Percentiles rank a stretch among this genome's conserved stretches.
Conservation (phyloP, 1,140 invertebrate genomes). For the Ctenoplectra terminalis region DNA sequence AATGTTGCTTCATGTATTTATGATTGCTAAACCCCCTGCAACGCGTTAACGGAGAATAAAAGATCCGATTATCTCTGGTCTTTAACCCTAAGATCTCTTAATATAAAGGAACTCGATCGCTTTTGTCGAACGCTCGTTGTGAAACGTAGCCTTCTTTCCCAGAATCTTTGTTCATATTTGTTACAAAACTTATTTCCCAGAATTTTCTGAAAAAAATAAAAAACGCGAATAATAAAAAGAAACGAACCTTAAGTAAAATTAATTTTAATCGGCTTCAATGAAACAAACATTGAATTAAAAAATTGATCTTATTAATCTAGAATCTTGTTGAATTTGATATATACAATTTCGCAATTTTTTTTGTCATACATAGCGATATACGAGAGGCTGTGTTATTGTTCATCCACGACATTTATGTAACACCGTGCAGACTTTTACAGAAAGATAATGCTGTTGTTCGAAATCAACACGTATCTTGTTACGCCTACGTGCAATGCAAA, state of each 20-base stretch:
- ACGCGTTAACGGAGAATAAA: slow-evolving; percentile 16
- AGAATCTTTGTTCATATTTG: no score
- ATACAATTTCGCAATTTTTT: no score
- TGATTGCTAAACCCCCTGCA: slow-evolving; percentile 45
- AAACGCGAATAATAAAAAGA: neutral
- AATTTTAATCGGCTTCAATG: no score
- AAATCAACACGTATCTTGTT: neutral
- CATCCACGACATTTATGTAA: slow-evolving; percentile 5
- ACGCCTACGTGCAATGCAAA: neutral
- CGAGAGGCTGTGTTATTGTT: no score
- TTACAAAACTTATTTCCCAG: neutral
- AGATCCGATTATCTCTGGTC: slow-evolving; percentile 49
- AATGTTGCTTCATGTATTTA: slow-evolving; percentile 39
- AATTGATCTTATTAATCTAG: no score
- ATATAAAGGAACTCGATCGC: slow-evolving; percentile 27
- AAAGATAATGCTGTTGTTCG: neutral
- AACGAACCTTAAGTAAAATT: neutral
- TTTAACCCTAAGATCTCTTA: slow-evolving; percentile 53
- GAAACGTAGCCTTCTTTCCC: neutral
- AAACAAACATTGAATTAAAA: no score
- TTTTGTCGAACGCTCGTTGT: neutral
- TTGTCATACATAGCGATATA: no score
- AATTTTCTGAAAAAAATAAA: neutral
- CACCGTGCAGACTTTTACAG: neutral
- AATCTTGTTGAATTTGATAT: no score